Percentiles rank a stretch among this genome's conserved stretches.
Evolutionary conservation across 2,797 vertebrate genomes (phyloP).

Genomic region (Myoxocephalus aenaeus): DNA sequence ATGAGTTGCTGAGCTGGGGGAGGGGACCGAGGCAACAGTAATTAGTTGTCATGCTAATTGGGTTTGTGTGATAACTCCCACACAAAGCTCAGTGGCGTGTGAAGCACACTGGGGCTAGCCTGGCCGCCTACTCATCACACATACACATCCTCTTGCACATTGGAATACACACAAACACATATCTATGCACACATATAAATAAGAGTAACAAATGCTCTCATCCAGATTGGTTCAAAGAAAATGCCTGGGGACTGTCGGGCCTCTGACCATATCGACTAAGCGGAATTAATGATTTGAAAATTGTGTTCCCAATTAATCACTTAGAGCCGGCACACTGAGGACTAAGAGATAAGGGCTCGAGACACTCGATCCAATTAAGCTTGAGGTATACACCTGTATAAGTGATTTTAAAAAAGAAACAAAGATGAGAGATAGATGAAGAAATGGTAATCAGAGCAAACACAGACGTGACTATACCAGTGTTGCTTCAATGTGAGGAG

Average conservation of each 20-base stretch:
- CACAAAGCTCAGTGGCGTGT: constrained; percentile 53
- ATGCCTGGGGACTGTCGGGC: constrained; percentile 33
- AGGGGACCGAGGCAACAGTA: constrained; percentile 55
- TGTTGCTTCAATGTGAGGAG: not conserved
- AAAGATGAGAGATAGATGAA: not conserved
- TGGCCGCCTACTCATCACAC: constrained; percentile 36
- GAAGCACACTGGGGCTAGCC: constrained; percentile 54
- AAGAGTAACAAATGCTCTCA: constrained; percentile 13
- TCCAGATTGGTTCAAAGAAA: constrained; percentile 40
- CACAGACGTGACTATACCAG: not conserved
- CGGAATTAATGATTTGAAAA: constrained; percentile 57
- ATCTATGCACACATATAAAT: constrained; percentile 18
- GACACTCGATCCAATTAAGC: constrained; percentile 46
- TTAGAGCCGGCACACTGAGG: not conserved
- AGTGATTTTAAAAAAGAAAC: constrained; percentile 2
- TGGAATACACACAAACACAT: constrained; percentile 22
- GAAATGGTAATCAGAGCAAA: not conserved
- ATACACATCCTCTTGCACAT: constrained; percentile 1
- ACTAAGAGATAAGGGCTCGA: constrained; percentile 19
- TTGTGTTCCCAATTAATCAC: constrained; percentile 57
- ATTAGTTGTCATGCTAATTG: constrained; percentile 76
- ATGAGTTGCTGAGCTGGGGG: constrained; percentile 60
- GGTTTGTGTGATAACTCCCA: constrained; percentile 73
- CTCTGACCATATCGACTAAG: constrained; percentile 43
- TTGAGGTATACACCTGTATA: not conserved